Conservation (phyloP, 2,797 vertebrate genomes). For the Agapornis canus region DNA sequence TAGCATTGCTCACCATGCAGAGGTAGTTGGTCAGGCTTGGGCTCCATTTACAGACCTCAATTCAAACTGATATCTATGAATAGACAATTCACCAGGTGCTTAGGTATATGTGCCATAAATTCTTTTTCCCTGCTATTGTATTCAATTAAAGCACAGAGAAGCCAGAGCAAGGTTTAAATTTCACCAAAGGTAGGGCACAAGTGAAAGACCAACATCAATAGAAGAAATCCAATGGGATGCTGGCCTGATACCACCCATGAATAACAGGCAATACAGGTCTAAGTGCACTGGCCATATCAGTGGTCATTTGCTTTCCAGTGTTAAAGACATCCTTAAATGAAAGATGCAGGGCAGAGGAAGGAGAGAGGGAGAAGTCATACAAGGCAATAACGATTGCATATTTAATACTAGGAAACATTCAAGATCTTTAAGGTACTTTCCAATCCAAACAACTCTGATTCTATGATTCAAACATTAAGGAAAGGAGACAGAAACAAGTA, state of each 20-base stretch:
- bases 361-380: background rate
- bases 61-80: background rate
- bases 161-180: background rate
- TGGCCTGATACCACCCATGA: background rate
- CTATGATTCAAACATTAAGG: background rate
- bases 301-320: background rate
- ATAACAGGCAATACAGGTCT: background rate
- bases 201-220: background rate
- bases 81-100: background rate
- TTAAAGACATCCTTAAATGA: background rate
- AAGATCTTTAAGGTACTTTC: background rate
- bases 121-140: background rate
- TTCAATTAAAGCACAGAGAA: background rate
- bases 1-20: background rate
- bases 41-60: background rate
- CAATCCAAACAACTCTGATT: background rate
- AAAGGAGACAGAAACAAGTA: background rate
- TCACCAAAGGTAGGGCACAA: background rate
- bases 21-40: background rate
- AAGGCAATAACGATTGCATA: background rate
- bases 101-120: background rate
- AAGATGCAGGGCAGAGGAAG: rapidly evolving
- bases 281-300: background rate
- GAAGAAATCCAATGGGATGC: background rate
- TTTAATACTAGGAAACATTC: background rate